Conservation (phyloP, 2,888 invertebrate genomes). For the Diaperis boleti region DNA sequence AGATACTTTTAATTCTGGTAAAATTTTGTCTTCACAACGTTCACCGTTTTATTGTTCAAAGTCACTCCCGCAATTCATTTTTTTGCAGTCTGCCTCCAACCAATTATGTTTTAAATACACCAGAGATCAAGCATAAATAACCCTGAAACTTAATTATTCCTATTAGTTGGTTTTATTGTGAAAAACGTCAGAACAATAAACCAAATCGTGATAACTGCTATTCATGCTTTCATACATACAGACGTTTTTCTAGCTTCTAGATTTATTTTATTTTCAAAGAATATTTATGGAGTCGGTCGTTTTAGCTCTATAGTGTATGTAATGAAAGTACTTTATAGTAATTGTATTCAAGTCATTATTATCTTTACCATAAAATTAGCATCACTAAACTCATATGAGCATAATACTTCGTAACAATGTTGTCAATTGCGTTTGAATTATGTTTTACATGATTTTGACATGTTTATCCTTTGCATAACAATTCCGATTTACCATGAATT, state of each 20-base stretch:
- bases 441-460: neutral
- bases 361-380: slow-evolving; percentile 22
- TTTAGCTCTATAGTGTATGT: slow-evolving; percentile 11
- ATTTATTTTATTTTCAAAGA: slow-evolving; percentile 13
- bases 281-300: slow-evolving; percentile 20
- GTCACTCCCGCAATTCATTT: no score
- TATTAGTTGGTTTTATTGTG: slow-evolving; percentile 5
- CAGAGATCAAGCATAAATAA: no score
- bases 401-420: slow-evolving; percentile 9
- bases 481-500: neutral
- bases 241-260: slow-evolving; percentile 4
- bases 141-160: no score
- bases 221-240: neutral
- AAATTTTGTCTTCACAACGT: no score
- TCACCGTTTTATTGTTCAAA: no score
- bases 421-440: neutral
- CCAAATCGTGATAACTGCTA: neutral
- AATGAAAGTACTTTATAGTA: slow-evolving; percentile 13
- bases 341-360: slow-evolving; percentile 23
- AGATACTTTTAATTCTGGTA: no score
- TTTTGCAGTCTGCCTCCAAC: no score
- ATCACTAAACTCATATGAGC: slow-evolving; percentile 17
- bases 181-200: neutral
- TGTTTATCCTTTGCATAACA: neutral
- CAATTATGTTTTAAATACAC: no score